phyloP scores from a whole-genome alignment of 1,140 invertebrate genomes.

The Dendroctonus ponderosae region DNA sequence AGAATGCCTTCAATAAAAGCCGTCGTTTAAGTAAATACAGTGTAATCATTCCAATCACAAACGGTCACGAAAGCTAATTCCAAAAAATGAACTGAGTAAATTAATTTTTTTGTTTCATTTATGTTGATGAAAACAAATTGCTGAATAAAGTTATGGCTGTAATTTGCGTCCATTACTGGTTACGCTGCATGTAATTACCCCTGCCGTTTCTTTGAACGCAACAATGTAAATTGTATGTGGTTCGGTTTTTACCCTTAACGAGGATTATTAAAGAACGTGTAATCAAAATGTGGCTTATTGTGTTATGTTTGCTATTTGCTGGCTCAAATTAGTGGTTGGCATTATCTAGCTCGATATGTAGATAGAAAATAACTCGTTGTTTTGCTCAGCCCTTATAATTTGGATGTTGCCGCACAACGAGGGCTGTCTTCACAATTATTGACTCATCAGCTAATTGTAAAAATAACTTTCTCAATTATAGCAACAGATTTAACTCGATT shows the following conservation, averaged over 20 bases:
- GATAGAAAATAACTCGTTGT: too few species aligned
- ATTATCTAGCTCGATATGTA: too few species aligned
- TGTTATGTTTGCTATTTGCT: too few species aligned
- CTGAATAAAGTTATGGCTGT: neutral
- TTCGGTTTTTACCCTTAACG: slow-evolving; percentile 18
- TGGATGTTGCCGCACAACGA: too few species aligned
- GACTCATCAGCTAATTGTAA: neutral
- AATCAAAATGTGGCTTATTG: too few species aligned
- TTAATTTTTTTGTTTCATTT: slow-evolving; percentile 18
- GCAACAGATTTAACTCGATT: neutral
- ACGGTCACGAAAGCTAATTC: slow-evolving; percentile 10
- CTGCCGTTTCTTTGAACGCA: slow-evolving; percentile 18
- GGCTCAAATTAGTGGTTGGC: too few species aligned
- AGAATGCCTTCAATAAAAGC: too few species aligned
- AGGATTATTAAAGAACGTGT: slow-evolving; percentile 10
- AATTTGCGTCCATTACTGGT: too few species aligned
- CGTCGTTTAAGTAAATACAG: neutral
- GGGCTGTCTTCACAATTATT: too few species aligned
- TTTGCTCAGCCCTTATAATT: too few species aligned
- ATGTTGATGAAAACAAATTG: slow-evolving; percentile 20
- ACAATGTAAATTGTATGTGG: slow-evolving; percentile 18
- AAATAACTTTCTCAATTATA: slow-evolving; percentile 6
- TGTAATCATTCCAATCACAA: neutral
- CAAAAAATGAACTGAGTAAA: slow-evolving; percentile 11
- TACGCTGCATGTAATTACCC: slow-evolving; percentile 13